These are phyloP conservation scores for Drosophila serrata DNA, from an alignment of 1,140 invertebrate species.

Conservation along the genomic window DNA sequence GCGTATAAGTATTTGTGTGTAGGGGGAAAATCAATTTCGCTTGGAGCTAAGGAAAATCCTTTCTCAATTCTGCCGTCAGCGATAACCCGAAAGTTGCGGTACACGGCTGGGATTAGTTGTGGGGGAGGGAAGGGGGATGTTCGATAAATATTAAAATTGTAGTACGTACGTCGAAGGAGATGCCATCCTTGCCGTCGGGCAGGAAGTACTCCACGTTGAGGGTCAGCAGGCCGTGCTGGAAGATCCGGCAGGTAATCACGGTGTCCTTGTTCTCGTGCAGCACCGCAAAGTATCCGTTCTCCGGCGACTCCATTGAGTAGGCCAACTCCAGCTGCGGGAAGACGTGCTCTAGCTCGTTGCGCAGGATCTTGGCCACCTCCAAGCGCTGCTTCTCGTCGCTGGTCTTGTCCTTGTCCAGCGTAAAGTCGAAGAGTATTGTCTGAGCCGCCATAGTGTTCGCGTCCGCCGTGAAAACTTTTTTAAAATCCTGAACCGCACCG, in stretches of 20 bases:
- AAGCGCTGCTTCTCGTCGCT: constrained; percentile 89
- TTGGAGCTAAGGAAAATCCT: constrained; percentile 32
- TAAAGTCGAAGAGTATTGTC: constrained; percentile 92
- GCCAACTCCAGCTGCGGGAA: constrained; percentile 89
- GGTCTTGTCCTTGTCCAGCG: constrained; percentile 89
- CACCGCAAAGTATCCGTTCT: constrained; percentile 89
- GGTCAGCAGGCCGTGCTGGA: constrained; percentile 89
- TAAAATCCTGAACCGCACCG: constrained; percentile 18
- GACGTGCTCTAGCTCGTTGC: constrained; percentile 89
- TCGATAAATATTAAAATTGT: constrained; percentile 10
- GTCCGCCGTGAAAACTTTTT: constrained; percentile 14
- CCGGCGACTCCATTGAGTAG: constrained; percentile 86
- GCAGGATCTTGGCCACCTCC: constrained; percentile 88
- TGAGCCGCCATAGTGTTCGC: constrained; percentile 90
- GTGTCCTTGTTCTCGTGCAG: constrained; percentile 89
- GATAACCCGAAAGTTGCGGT: constrained; percentile 1
- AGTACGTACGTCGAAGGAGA: constrained; percentile 90
- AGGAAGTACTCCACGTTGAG: constrained; percentile 93
- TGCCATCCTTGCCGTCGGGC: constrained; percentile 89
- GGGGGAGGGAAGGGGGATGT: constrained; percentile 7
- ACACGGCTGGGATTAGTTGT: constrained; percentile 7
- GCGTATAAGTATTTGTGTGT: constrained; percentile 4
- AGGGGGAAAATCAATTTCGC: constrained; percentile 70
- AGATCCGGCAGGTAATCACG: constrained; percentile 89
- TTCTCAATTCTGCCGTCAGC: constrained; percentile 13